Evolutionary conservation across 1,140 invertebrate species (phyloP), one percentile per base, ranked within the genome.

Genomic region (Hylaeus anthracinus): DNA sequence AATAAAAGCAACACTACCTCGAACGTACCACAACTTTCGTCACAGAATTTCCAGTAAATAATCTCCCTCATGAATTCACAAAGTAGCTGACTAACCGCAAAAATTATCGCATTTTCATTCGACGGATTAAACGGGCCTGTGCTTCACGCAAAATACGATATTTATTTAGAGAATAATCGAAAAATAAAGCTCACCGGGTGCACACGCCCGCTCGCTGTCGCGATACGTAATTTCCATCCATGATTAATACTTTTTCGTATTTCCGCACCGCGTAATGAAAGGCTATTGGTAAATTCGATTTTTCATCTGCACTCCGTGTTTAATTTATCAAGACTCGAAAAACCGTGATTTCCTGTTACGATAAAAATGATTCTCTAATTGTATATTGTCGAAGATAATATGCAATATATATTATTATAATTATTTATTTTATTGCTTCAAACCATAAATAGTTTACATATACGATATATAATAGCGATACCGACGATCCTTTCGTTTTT

Each of bases 231-330:
- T 75, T 85, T 51, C 37, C 4, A 12, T 0, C 45, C 60, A n/a
- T 70, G 73, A 84, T 78, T 82, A 84, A 84, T 84, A 56, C 9
- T 51, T n/a, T 39, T 61, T 60, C 51, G 15, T 45, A 56, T 69
- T 83, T 78, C 48, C 45, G 5, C 10, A 6, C 9, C 55, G 60
- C n/a, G 58, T 45, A 78, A 53, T 84, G 51, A 45, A 82, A 84
- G 14, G 65, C 26, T 12, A 37, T 3, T 4, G 65, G 14, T 63
- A 70, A 69, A 76, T 60, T 60, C n/a, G 14, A 45, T 26, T 41
- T 51, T 39, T 58, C 26, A 41, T 10, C 6, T 41, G 8, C 3
- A 12, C 14, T 12, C 5, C 5, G n/a, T 5, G 9, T 5, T 53
- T 14, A 41, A 75, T 65, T 66, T 58, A 56, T 37, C 5, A 5